Evolutionary conservation across 1,140 invertebrate genomes (phyloP).

Genomic region (Psix sp.): DNA sequence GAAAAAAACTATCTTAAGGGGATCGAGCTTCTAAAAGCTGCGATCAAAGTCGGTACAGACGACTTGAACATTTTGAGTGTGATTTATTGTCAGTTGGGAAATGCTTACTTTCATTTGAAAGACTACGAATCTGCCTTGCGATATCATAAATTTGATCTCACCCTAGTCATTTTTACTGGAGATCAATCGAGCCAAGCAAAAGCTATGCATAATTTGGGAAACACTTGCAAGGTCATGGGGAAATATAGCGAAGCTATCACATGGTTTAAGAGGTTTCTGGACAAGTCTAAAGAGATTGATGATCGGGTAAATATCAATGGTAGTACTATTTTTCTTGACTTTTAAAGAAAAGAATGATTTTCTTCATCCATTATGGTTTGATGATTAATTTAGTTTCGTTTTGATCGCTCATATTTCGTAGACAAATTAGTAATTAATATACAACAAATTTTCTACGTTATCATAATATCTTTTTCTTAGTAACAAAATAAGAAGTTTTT

Average conservation of each 20-base stretch:
- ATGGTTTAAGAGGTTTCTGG: constrained; percentile 94
- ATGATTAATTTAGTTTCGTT: no score
- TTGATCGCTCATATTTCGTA: no score
- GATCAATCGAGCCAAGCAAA: constrained; percentile 97
- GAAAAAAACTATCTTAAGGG: constrained; percentile 94
- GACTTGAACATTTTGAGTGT: constrained; percentile 95
- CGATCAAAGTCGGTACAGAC: constrained; percentile 92
- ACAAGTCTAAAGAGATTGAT: constrained; percentile 91
- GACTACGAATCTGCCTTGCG: constrained; percentile 98
- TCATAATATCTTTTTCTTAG: no score
- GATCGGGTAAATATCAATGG: constrained; percentile 82
- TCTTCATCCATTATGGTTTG: not conserved
- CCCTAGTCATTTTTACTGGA: constrained; percentile 92
- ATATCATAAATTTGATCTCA: constrained; percentile 97
- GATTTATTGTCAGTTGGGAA: constrained; percentile 98
- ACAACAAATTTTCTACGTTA: no score
- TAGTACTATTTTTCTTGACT: no score
- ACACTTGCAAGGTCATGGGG: constrained; percentile 98
- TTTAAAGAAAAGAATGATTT: no score
- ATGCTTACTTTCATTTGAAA: constrained; percentile 98
- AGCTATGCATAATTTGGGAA: constrained; percentile 97
- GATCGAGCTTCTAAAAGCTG: constrained; percentile 96
- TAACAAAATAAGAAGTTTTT: no score
- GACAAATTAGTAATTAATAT: no score
- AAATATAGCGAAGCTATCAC: constrained; percentile 96